Evolutionary conservation across 2,113 vertebrate species (phyloP).

Genomic region (Plecotus auritus): DNA sequence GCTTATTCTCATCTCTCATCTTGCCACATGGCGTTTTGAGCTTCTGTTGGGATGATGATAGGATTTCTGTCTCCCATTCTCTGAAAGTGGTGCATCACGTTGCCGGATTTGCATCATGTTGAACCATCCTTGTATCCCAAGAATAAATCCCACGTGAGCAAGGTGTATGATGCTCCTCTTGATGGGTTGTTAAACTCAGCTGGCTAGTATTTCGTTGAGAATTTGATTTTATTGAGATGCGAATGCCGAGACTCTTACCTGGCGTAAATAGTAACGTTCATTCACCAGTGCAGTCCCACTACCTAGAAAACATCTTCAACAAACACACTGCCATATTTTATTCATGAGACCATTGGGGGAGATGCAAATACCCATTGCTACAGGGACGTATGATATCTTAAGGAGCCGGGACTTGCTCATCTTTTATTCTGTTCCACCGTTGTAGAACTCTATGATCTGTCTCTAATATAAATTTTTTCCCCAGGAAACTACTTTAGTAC

Average conservation of each 20-base stretch:
- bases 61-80: not conserved
- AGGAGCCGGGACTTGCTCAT: slow-evolving; percentile 7
- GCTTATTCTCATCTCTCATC: not conserved
- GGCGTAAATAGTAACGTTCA: not conserved
- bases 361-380: slow-evolving; percentile 36
- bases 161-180: too few species aligned
- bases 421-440: slow-evolving; percentile 56
- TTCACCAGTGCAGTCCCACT: not conserved
- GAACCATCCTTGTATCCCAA: not conserved
- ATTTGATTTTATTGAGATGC: not conserved
- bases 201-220: too few species aligned
- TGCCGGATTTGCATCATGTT: not conserved
- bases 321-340: not conserved
- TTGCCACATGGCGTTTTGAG: not conserved
- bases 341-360: not conserved
- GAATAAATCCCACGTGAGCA: not conserved
- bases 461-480: slow-evolving; percentile 69
- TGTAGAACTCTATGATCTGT: slow-evolving; percentile 70
- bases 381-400: slow-evolving; percentile 38
- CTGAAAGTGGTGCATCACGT: fast-evolving
- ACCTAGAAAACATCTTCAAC: not conserved
- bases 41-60: not conserved
- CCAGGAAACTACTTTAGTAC: slow-evolving; percentile 66
- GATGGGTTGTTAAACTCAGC: too few species aligned
- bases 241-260: not conserved